Percentiles rank a stretch among this genome's conserved stretches.
phyloP scores from a whole-genome alignment of 92 coral and sea anemone genomes.

The Phenganax marumi region DNA sequence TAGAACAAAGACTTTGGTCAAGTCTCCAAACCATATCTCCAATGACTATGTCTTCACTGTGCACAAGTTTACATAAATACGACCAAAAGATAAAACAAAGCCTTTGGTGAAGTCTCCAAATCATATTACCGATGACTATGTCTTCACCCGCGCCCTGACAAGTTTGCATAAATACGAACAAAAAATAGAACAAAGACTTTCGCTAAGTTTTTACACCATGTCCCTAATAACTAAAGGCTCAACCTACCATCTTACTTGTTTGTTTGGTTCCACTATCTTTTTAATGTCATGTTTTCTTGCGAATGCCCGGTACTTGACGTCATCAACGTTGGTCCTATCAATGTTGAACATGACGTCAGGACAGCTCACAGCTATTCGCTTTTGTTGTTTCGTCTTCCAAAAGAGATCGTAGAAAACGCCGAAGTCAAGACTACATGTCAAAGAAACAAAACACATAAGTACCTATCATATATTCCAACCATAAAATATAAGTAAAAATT shows the following conservation, averaged over 20 bases:
- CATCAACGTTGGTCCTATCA: constrained; percentile 56
- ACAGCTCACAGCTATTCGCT: constrained; percentile 75
- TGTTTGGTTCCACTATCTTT: constrained; percentile 87
- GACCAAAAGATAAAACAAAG: too few relatives aligned
- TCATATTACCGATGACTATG: too few relatives aligned
- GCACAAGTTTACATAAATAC: too few relatives aligned
- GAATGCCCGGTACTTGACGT: constrained; percentile 57
- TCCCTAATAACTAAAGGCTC: not conserved
- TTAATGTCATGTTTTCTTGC: constrained; percentile 76
- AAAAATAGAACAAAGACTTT: too few relatives aligned
- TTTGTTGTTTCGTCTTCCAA: constrained; percentile 65
- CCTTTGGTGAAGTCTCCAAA: too few relatives aligned
- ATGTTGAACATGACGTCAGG: constrained; percentile 96
- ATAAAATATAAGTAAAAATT: not conserved
- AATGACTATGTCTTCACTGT: too few relatives aligned
- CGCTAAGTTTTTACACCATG: too few relatives aligned
- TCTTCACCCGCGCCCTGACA: too few relatives aligned
- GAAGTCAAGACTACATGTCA: constrained; percentile 56
- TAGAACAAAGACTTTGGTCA: too few relatives aligned
- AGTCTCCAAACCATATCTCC: too few relatives aligned
- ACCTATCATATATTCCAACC: not conserved
- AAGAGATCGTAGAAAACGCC: constrained; percentile 90
- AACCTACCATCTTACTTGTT: constrained; percentile 80
- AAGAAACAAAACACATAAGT: not conserved
- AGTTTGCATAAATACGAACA: too few relatives aligned